Percentiles rank a stretch among this genome's conserved stretches.
Conservation (phyloP, 2,797 vertebrate genomes). For the Furcifer pardalis region DNA sequence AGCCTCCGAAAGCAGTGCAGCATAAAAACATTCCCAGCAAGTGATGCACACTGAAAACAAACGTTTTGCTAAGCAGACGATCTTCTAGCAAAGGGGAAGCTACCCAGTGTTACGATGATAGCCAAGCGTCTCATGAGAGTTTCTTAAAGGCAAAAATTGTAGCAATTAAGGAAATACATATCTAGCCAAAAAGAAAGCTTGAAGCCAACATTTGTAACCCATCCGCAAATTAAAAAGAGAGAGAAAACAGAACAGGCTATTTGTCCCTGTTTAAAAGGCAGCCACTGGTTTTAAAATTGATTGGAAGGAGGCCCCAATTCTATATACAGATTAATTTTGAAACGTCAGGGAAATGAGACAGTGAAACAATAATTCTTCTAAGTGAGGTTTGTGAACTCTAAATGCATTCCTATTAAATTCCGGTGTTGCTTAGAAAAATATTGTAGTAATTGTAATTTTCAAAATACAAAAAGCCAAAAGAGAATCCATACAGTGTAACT, state of each 20-base stretch:
- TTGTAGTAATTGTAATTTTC: not conserved
- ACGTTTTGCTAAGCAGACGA: not conserved
- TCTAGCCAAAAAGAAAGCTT: not conserved
- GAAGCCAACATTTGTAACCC: no score
- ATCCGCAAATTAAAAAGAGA: not conserved
- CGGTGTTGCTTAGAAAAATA: not conserved
- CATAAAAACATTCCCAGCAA: not conserved
- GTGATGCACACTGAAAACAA: no score
- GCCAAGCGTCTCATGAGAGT: not conserved
- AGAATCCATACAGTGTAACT: not conserved
- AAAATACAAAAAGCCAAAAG: not conserved
- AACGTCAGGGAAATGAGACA: not conserved
- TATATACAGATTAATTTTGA: not conserved
- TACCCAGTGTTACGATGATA: not conserved
- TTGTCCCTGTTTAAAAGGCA: not conserved
- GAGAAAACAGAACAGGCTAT: fast-evolving
- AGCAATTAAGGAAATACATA: not conserved
- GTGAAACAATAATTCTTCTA: no score
- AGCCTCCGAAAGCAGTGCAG: fast-evolving
- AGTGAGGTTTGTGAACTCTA: not conserved
- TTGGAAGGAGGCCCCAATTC: not conserved
- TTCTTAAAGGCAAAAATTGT: not conserved
- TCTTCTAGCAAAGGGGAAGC: not conserved
- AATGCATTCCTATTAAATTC: not conserved
- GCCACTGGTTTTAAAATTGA: no score